phyloP scores from a whole-genome alignment of 2,888 invertebrate genomes.

The Ommatoiulus sabulosus region DNA sequence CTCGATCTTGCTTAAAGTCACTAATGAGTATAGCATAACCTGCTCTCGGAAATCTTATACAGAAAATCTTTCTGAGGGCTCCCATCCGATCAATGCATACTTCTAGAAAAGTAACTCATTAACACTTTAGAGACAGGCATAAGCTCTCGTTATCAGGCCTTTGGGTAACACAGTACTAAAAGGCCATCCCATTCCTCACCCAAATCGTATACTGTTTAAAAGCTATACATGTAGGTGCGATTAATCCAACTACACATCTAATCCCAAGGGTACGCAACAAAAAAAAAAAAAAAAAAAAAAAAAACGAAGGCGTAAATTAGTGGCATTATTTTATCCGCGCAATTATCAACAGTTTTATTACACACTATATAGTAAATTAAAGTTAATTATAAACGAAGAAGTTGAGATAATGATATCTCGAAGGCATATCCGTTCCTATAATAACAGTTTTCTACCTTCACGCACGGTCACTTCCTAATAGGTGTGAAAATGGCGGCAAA shows the following conservation, averaged over 20 bases:
- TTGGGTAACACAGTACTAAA: no score
- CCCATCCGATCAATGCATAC: no score
- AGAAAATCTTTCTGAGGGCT: no score
- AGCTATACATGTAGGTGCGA: not conserved
- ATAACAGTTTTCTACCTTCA: not conserved
- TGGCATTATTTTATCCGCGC: slow-evolving; percentile 24
- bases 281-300: no score
- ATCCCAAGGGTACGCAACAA: not conserved
- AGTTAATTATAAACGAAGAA: slow-evolving; percentile 2
- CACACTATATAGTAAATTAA: not conserved
- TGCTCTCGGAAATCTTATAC: no score
- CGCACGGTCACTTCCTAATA: not conserved
- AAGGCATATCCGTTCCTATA: not conserved
- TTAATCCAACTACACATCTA: not conserved
- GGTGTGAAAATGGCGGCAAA: slow-evolving; percentile 35
- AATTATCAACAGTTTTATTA: slow-evolving; percentile 19
- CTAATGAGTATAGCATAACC: no score
- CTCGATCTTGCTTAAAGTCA: no score
- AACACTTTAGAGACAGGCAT: no score
- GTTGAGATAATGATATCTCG: slow-evolving; percentile 16
- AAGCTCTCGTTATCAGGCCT: no score
- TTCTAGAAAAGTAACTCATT: no score
- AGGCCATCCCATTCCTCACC: no score
- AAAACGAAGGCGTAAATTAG: not conserved
- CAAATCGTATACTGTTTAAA: no score